These are phyloP conservation scores for Agriotes lineatus DNA, from an alignment of 2,888 invertebrate species.

Conservation along the genomic window DNA sequence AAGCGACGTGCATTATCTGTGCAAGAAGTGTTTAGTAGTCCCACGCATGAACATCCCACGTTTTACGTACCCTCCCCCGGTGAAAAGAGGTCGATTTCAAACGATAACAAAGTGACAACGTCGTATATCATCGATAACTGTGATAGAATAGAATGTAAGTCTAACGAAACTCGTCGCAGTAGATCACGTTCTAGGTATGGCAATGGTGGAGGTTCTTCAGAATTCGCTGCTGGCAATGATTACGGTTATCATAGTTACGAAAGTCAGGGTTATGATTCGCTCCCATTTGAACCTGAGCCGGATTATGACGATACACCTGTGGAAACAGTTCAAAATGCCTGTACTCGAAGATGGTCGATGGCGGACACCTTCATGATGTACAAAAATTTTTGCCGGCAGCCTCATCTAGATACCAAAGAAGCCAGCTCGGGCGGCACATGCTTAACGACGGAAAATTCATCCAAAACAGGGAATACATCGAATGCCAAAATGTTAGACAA, in stretches of 20 bases:
- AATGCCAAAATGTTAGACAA: constrained; percentile 52
- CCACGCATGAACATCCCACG: constrained; percentile 68
- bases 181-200: constrained; percentile 48
- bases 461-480: constrained; percentile 40
- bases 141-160: constrained; percentile 49
- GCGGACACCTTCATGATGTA: constrained; percentile 57
- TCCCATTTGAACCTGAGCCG: constrained; percentile 64
- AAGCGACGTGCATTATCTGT: constrained; percentile 77
- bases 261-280: constrained; percentile 58
- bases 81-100: constrained; percentile 42
- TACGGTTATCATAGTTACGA: constrained; percentile 61
- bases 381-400: constrained; percentile 40
- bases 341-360: constrained; percentile 53
- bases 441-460: constrained; percentile 30
- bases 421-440: constrained; percentile 47
- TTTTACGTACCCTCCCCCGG: constrained; percentile 79
- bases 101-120: constrained; percentile 7
- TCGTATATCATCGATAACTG: constrained; percentile 26
- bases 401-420: constrained; percentile 41
- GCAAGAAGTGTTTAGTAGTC: constrained; percentile 72
- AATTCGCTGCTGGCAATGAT: constrained; percentile 51
- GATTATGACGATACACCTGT: constrained; percentile 60
- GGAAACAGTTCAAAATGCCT: constrained; percentile 19
- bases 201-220: constrained; percentile 14
- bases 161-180: constrained; percentile 46